Evolutionary conservation across 2,797 vertebrate genomes (phyloP), one percentile per base, ranked within the genome.

Genomic region (Rhinatrema bivittatum): DNA sequence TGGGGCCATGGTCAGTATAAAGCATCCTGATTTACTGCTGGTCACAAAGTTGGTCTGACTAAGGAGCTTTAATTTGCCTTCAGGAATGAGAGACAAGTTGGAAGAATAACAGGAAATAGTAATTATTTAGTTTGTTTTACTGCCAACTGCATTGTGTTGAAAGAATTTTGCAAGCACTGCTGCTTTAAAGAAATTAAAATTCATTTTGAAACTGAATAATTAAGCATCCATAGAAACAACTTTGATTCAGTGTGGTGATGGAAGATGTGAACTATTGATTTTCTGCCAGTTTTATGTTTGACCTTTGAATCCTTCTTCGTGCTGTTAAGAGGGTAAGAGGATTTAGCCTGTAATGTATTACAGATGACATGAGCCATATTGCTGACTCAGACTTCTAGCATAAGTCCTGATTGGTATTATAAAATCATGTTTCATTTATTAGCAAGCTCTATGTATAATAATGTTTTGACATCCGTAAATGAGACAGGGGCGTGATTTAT

Each of bases 271-370:
- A 13, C 39, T n/a, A 68, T 60, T 65, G 34, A 71, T 55, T 69
- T 67, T 62, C 36, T 56, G 41, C 46, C 39, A 40, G 48, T 37
- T 55, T 57, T 26, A 16, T 10, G 4, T 16, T 16, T 60, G 51
- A 52, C 40, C 50, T 68, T 72, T 28, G 13, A 50, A 51, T 66
- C 65, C 13, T 47, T 28, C 46, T 9, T 6, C 53, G 47, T 3
- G 1, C 56, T 50, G 20, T 13, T 57, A 40, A 53, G 40, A 53
- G 35, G 48, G 51, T 57, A 40, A 53, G 40, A 53, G 35, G 48
- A 51, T 62, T 59, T 60, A 25, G 36, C 38, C 48, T 60, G 54
- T 71, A 67, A 43, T 25, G 60, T 60, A 45, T 50, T 65, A 64
- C 66, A 63, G 60, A 55, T 55, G 56, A 45, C 40, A 30, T 35